Evolutionary conservation across 2,113 vertebrate species (phyloP), one percentile per base, ranked within the genome.

Genomic region (Bos javanicus): DNA sequence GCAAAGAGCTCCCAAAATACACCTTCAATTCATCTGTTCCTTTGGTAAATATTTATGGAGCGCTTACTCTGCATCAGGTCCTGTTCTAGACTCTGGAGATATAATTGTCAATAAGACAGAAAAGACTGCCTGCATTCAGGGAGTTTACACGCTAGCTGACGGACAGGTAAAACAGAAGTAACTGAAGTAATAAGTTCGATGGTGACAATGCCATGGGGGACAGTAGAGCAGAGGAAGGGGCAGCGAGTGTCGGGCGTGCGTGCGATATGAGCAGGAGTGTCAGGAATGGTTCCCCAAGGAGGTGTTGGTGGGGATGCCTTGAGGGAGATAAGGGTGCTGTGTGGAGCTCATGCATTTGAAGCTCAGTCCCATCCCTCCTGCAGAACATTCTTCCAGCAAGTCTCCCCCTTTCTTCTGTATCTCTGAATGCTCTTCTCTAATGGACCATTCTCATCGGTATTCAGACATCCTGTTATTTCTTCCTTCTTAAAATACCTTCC

Each of bases 401-500:
- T 33, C 57, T 33, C 39, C 54, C 28, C 30, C 23, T 87, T 33
- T 43, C 87, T 92, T 76, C 80, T 67, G 71, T n/a, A 84, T 52
- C 74, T 13, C n/a, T 12, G 26, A 71, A 30, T 78, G 82, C 76
- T 76, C 54, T 83, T 60, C 80, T 76, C 57, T 80, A 28, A 43
- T 8, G n/a, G 39, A 43, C 43, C 43, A 2, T 74, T 71, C 30
- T 33, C 26, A 5, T 54, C 8, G 0, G 21, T 33, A 46, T 21
- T 78, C 76, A 67, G 50, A 76, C 16, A 12, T 25, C 64, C 36
- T 64, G 54, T 60, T 71, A 54, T 39, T 88, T 86, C 86, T 76
- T 76, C 67, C 71, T 86, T 90, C 78, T 36, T 93, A 85, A 98
- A 91, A 84, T 43, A 62, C 33, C 14, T 83, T 48, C 80, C 46